Percentiles rank a stretch among this genome's conserved stretches.
Conservation (phyloP, 2,113 vertebrate genomes). For the Willisornis vidua region DNA sequence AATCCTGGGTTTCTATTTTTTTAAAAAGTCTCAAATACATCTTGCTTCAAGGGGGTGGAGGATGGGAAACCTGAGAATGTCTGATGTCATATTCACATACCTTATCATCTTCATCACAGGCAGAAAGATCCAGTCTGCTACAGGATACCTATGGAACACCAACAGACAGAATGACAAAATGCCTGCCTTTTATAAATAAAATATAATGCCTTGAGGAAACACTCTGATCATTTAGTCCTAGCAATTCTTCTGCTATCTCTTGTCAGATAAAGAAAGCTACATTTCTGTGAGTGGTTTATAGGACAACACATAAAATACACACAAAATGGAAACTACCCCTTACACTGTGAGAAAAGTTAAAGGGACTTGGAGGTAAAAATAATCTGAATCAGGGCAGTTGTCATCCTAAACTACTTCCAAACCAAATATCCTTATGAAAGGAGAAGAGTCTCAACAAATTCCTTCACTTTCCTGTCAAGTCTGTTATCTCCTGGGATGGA, state of each 20-base stretch:
- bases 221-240: background rate
- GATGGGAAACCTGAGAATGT: background rate
- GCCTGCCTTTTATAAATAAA: background rate
- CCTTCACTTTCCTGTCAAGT: background rate
- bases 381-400: background rate
- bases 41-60: background rate
- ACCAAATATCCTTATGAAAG: background rate
- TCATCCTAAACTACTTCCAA: background rate
- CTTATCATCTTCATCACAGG: slow-evolving; percentile 90
- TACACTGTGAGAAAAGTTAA: background rate
- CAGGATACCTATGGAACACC: slow-evolving; percentile 82
- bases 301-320: background rate
- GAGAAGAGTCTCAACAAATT: background rate
- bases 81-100: background rate
- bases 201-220: background rate
- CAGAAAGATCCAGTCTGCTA: slow-evolving; percentile 86
- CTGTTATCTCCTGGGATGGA: fast-evolving
- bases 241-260: background rate
- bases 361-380: background rate
- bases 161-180: background rate
- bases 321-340: background rate
- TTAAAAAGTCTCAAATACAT: background rate
- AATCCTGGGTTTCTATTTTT: background rate
- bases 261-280: background rate
- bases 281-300: background rate